Evolutionary conservation across 2,888 invertebrate genomes (phyloP).

Genomic region (Amphipoea lucens): DNA sequence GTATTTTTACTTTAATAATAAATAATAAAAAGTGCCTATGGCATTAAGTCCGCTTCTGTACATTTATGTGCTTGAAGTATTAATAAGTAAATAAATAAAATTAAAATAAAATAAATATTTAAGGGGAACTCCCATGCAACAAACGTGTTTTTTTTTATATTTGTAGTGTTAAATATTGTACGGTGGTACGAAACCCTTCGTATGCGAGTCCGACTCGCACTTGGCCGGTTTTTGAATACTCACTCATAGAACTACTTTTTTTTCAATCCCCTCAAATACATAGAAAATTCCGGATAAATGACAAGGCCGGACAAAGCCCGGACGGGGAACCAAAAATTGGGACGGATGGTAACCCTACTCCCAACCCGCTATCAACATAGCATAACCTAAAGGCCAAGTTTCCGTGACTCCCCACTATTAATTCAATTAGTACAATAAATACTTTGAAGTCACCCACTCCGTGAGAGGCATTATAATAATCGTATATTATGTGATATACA

Average conservation of each 20-base stretch:
- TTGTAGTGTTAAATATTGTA: too few relatives aligned
- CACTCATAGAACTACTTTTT: background rate
- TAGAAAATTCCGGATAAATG: background rate
- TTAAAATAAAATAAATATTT: too few relatives aligned
- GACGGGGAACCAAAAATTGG: background rate
- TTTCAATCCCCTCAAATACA: too few relatives aligned
- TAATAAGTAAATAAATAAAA: too few relatives aligned
- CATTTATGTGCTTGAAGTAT: too few relatives aligned
- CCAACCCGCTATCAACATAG: slow-evolving; percentile 34
- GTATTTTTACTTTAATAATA: too few relatives aligned
- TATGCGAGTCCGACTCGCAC: too few relatives aligned
- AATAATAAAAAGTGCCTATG: too few relatives aligned
- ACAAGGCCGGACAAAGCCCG: background rate
- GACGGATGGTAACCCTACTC: background rate
- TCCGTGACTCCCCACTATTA: slow-evolving; percentile 85
- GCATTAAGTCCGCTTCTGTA: too few relatives aligned
- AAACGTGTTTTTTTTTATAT: too few relatives aligned
- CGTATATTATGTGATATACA: slow-evolving; percentile 87
- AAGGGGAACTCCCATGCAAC: too few relatives aligned
- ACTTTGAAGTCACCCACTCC: slow-evolving; percentile 78
- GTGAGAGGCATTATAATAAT: slow-evolving; percentile 85
- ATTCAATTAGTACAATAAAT: slow-evolving; percentile 89
- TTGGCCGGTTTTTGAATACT: background rate
- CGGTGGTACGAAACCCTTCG: too few relatives aligned
- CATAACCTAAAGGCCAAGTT: slow-evolving; percentile 57